These are phyloP conservation scores for Scelioninae gen. 2 DNA, from an alignment of 2,888 invertebrate genomes.

Conservation along the genomic window DNA sequence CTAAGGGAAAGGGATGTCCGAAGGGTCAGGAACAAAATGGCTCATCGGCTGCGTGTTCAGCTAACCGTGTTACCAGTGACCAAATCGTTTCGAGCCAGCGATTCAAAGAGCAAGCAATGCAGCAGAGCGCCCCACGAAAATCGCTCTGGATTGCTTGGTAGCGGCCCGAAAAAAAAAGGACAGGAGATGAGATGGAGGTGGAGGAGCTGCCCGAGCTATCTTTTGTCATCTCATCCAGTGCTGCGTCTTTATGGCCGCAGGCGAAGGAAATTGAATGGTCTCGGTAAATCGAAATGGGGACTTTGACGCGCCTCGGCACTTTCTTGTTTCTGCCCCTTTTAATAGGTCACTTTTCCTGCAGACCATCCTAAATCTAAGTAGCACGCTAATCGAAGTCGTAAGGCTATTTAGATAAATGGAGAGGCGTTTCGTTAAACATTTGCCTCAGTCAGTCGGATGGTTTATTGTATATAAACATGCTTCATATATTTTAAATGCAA, in stretches of 20 bases:
- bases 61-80: no score
- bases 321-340: slow-evolving; percentile 62
- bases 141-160: slow-evolving; percentile 44
- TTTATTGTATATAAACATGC: background rate
- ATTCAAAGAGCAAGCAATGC: no score
- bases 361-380: slow-evolving; percentile 48
- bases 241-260: slow-evolving; percentile 61
- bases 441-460: background rate
- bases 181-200: background rate
- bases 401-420: slow-evolving; percentile 51
- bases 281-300: slow-evolving; percentile 70
- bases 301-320: slow-evolving; percentile 68
- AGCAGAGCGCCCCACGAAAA: slow-evolving; percentile 51
- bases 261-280: slow-evolving; percentile 72
- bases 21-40: no score
- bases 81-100: no score
- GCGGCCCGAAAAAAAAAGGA: slow-evolving; percentile 19
- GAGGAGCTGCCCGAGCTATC: slow-evolving; percentile 48
- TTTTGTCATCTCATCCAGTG: slow-evolving; percentile 62
- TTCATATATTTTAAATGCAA: background rate
- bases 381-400: slow-evolving; percentile 49
- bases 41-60: no score
- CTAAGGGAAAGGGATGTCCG: no score
- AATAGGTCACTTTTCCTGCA: slow-evolving; percentile 50
- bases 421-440: slow-evolving; percentile 50